Evolutionary conservation across 2,797 vertebrate genomes (phyloP), one percentile per base, ranked within the genome.

Genomic region (Helostoma temminkii): DNA sequence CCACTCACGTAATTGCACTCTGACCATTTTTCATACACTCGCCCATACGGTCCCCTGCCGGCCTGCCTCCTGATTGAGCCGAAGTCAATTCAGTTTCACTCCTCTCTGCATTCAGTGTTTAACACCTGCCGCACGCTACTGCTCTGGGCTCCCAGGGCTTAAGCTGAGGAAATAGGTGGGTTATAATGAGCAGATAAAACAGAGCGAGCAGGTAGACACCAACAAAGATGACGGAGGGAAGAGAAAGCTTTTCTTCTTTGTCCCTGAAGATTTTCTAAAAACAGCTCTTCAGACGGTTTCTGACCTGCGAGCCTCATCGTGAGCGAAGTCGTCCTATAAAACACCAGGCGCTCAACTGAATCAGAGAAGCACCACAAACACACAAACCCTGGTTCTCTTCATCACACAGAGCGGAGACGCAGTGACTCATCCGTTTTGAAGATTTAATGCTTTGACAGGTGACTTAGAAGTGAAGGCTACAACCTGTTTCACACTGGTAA

Each of bases 11-110:
- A 48, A 68, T 52, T 28, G 9, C 70, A 47, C 1, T 11, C 34
- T 30, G 53, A 64, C 65, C 41, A 4, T 55, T 74, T 22, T 50
- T 50, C 26, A 62, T 41, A 8, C 39, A 18, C 21, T 57, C 22
- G 1, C 9, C 22, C 3, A 9, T 39, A n/a, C 11, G 5, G 21
- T 45, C 66, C 26, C 48, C 19, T 34, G 64, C 60, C 46, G 9
- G 36, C 3, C 4, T 32, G 25, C 21, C n/a, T 48, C 30, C 24
- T 8, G 52, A 47, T 64, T 9, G 9, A 24, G 24, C 48, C 34
- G 15, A 30, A 36, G 32, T 37, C 53, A 15, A 14, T 26, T 18
- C 9, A 3, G n/a, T 34, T 32, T 57, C 37, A 3, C 49, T 57
- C 9, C 42, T 14, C 22, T 46, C 43, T 34, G 22, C 11, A 4